A percentile compares a stretch with the other conserved stretches of the same genome.
These are phyloP conservation scores for Streblospio benedicti DNA, from an alignment of 1,140 invertebrate genomes.

Conservation along the genomic window DNA sequence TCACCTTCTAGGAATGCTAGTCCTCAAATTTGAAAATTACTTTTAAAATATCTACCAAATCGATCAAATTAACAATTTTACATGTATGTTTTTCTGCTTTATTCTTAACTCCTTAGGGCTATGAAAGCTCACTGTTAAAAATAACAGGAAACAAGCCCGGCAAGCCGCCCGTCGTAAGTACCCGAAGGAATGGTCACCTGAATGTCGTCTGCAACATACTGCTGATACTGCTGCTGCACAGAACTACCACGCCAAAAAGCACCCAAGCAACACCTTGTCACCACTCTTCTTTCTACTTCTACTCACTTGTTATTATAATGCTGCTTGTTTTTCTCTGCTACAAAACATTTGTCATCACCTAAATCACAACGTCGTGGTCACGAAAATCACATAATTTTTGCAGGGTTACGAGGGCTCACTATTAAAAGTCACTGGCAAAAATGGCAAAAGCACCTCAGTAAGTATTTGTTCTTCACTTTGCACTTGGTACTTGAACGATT, in stretches of 20 bases:
- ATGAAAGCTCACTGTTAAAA: conserved; percentile 46
- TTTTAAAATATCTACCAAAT: no score
- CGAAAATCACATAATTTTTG: conserved; percentile 18
- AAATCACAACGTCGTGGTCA: neutral
- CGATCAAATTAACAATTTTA: no score
- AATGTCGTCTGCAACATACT: no score
- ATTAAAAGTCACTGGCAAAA: conserved; percentile 99
- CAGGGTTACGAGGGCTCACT: conserved; percentile 82
- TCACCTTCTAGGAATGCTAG: no score
- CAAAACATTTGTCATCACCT: no score
- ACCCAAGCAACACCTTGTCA: neutral
- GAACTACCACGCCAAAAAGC: neutral
- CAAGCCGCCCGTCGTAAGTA: conserved; percentile 45
- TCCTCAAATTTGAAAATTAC: no score
- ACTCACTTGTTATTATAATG: no score
- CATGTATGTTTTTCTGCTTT: conserved; percentile 13
- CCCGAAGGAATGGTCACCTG: no score
- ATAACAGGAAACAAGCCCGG: conserved; percentile 42
- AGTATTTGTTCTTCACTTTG: conserved; percentile 52
- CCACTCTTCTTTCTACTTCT: no score
- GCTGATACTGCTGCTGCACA: neutral
- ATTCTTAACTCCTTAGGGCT: conserved; percentile 67
- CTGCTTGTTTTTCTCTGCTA: no score
- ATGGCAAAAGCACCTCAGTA: conserved; percentile 98
- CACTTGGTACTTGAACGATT: neutral